A percentile compares a stretch with the other conserved stretches of the same genome.
These are phyloP conservation scores for Capreolus pygargus DNA, from an alignment of 2,113 vertebrate genomes.

Conservation along the genomic window DNA sequence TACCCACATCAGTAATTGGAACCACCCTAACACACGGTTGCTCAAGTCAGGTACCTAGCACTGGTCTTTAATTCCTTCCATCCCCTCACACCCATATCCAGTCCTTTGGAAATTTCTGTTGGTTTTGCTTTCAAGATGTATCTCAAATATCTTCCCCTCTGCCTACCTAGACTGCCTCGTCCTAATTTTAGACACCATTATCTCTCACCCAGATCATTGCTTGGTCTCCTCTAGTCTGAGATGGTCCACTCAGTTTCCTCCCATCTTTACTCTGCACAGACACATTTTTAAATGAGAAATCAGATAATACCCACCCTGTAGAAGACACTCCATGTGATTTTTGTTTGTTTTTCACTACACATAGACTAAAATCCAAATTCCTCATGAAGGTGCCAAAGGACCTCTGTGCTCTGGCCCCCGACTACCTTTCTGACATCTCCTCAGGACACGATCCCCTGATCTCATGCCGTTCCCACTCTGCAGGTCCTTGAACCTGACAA, in stretches of 20 bases:
- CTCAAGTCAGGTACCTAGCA: background rate
- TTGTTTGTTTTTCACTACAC: background rate
- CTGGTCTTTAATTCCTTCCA: background rate
- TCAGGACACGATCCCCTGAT: background rate
- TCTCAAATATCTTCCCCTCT: background rate
- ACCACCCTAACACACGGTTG: accelerated
- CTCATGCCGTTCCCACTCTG: background rate
- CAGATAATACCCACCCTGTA: background rate
- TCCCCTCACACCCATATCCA: background rate
- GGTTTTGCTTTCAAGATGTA: background rate
- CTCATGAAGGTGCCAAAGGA: background rate
- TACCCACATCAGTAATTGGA: background rate
- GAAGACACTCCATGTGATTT: background rate
- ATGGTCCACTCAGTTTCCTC: background rate
- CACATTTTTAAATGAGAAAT: background rate
- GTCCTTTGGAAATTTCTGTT: background rate
- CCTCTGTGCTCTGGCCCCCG: background rate
- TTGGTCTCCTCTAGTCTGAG: background rate
- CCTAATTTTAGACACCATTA: background rate
- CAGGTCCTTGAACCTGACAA: background rate
- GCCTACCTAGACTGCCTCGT: too few relatives aligned
- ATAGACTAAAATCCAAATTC: background rate
- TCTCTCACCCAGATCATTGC: background rate
- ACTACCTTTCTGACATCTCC: background rate
- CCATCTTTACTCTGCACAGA: background rate